phyloP scores from a whole-genome alignment of 2,797 vertebrate species.

The Telmatherina bonti region DNA sequence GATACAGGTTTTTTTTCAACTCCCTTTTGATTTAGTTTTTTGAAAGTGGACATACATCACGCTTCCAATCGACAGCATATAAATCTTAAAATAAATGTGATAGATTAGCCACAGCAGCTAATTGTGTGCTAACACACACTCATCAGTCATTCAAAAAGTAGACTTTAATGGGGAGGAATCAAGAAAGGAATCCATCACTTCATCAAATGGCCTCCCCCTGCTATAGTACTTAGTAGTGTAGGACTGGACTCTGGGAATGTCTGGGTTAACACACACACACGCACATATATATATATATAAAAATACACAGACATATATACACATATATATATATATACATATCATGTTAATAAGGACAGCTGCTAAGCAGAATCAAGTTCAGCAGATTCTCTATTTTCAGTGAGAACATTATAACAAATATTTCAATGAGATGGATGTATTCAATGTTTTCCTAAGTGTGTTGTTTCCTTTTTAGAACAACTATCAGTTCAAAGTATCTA shows the following conservation, averaged over 20 bases:
- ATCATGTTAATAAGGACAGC: background rate
- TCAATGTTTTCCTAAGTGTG: too few relatives aligned
- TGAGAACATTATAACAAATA: background rate
- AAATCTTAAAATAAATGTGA: slow-evolving; percentile 80
- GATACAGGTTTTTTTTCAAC: slow-evolving; percentile 73
- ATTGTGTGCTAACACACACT: slow-evolving; percentile 80
- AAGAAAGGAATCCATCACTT: slow-evolving; percentile 80
- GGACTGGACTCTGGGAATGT: slow-evolving; percentile 39
- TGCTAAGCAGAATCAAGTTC: background rate
- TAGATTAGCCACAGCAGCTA: slow-evolving; percentile 76
- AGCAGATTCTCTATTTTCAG: background rate
- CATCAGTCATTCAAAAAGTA: slow-evolving; percentile 83
- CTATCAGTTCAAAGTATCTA: background rate
- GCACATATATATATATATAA: too few relatives aligned
- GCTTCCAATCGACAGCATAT: slow-evolving; percentile 70
- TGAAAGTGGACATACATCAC: slow-evolving; percentile 74
- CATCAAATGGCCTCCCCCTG: slow-evolving; percentile 72
- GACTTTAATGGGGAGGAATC: slow-evolving; percentile 78
- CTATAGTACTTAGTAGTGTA: slow-evolving; percentile 44
- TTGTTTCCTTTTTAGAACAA: background rate
- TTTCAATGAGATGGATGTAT: background rate
- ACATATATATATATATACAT: too few relatives aligned
- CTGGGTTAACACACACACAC: too few relatives aligned
- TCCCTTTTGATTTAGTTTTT: slow-evolving; percentile 73
- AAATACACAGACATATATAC: too few relatives aligned